Percentiles rank a stretch among this genome's conserved stretches.
phyloP scores from a whole-genome alignment of 2,797 vertebrate genomes.

The Neosilurus hyrtlii region DNA sequence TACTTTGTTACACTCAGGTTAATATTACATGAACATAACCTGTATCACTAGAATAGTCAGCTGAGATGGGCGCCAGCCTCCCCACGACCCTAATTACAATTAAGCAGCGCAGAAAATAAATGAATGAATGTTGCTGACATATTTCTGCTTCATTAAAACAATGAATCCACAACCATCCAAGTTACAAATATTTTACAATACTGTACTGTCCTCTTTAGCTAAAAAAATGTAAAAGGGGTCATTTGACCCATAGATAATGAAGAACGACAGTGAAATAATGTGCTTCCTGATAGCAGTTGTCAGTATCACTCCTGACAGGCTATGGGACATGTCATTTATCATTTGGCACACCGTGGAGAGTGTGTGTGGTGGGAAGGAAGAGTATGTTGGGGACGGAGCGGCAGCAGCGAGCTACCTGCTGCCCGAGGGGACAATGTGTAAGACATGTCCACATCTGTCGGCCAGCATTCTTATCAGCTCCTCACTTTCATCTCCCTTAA shows the following conservation, averaged over 20 bases:
- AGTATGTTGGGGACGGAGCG: constrained; percentile 27
- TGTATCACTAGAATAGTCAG: neutral
- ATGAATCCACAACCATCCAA: neutral
- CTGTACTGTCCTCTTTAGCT: neutral
- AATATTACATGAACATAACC: neutral
- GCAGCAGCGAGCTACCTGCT: constrained; percentile 50
- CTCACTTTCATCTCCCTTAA: constrained; percentile 49
- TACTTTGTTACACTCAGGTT: neutral
- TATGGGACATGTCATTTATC: constrained; percentile 58
- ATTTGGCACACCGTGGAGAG: constrained; percentile 52
- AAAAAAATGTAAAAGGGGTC: neutral
- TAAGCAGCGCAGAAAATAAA: neutral
- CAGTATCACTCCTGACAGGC: constrained; percentile 52
- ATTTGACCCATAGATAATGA: constrained; percentile 18
- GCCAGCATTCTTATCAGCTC: constrained; percentile 53
- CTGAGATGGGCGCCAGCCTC: too few species aligned
- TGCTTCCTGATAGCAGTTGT: constrained; percentile 51
- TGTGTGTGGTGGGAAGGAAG: constrained; percentile 42
- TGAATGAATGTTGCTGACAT: neutral
- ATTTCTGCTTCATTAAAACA: neutral
- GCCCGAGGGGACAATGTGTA: constrained; percentile 55
- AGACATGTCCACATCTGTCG: constrained; percentile 59
- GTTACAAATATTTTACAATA: neutral
- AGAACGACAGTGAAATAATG: constrained; percentile 42
- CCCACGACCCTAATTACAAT: too few species aligned